Evolutionary conservation across 2,888 invertebrate species (phyloP).

Genomic region (Trachelus tabidus): DNA sequence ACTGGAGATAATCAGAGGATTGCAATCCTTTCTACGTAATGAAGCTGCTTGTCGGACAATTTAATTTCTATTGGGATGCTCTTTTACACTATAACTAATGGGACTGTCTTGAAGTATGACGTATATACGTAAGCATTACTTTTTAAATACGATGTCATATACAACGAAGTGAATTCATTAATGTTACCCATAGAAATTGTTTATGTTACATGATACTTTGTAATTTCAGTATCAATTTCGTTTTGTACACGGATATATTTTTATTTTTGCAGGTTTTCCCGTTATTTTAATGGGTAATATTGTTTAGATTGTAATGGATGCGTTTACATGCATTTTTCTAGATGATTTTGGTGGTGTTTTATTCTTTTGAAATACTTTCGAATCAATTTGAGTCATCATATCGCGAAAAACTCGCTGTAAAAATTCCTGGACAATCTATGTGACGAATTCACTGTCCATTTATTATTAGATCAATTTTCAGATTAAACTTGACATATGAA

Average conservation of each 20-base stretch:
- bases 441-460: background rate
- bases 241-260: background rate
- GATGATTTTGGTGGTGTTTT: background rate
- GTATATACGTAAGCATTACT: background rate
- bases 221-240: background rate
- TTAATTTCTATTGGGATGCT: background rate
- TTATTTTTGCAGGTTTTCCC: background rate
- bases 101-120: background rate
- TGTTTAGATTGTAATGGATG: background rate
- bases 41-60: background rate
- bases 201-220: background rate
- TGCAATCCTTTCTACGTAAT: background rate
- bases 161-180: background rate
- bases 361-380: background rate
- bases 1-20: background rate
- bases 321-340: background rate
- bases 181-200: background rate
- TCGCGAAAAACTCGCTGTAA: background rate
- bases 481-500: background rate
- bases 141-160: background rate
- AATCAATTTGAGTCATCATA: background rate
- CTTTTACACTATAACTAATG: background rate
- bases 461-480: background rate
- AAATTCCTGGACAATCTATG: background rate
- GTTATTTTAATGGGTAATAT: background rate